A percentile compares a stretch with the other conserved stretches of the same genome.
phyloP scores from a whole-genome alignment of 2,888 invertebrate genomes.

The Epsilonema sp. region DNA sequence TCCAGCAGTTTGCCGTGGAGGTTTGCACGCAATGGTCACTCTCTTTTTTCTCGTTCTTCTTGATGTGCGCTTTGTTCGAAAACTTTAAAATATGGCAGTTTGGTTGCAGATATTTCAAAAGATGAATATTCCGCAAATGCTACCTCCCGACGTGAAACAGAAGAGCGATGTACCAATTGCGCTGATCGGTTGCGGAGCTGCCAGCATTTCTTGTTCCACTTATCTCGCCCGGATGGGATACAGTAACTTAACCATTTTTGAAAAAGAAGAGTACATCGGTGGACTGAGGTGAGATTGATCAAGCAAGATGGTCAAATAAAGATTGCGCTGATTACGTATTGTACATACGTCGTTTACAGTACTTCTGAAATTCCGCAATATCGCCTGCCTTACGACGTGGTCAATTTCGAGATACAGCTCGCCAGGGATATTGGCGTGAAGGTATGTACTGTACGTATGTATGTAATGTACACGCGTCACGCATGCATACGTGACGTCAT shows the following conservation, averaged over 20 bases:
- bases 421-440: conserved; percentile 80
- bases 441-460: no score
- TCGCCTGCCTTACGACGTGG: conserved; percentile 71
- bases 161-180: conserved; percentile 46
- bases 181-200: conserved; percentile 81
- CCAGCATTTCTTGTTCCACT: conserved; percentile 84
- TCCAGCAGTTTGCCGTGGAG: conserved; percentile 92
- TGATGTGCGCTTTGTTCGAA: not conserved
- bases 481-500: no score
- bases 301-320: not conserved
- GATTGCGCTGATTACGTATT: not conserved
- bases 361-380: conserved; percentile 91
- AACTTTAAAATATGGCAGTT: not conserved
- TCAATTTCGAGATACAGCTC: conserved; percentile 73
- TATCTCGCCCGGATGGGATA: conserved; percentile 85
- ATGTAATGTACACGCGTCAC: not conserved
- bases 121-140: conserved; percentile 73
- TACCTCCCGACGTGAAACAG: conserved; percentile 45
- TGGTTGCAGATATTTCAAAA: conserved; percentile 49
- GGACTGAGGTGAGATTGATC: conserved; percentile 50
- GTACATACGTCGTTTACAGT: conserved; percentile 37
- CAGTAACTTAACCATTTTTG: conserved; percentile 68
- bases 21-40: conserved; percentile 34
- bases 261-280: conserved; percentile 63
- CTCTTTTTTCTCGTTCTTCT: no score